Base-by-base conservation (phyloP, 2,888 invertebrate species). In the Coelogynopora nodosa region DNA sequence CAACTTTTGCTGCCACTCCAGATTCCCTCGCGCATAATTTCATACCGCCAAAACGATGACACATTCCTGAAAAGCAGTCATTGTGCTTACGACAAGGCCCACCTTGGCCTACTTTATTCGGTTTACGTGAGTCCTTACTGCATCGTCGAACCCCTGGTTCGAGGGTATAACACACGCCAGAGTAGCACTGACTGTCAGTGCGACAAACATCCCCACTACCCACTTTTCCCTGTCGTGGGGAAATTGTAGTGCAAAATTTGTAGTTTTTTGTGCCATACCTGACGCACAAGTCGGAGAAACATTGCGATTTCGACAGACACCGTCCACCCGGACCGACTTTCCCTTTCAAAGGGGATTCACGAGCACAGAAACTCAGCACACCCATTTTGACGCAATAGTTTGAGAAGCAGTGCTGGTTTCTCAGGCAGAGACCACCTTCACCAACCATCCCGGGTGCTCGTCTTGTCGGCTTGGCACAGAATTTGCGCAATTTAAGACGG, bases 271-370 rank as follows among this genome's bases (percentile, higher is more conserved):
- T 49, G 2, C 31, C 10, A 0, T 31, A 0, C 28, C 27, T 30
- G 26, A 74, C 31, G 49, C 84, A 84, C 30, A 74, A 29, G n/a
- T 49, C 84, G 27, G 84, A 84, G n/a, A 84, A 84, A 85, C 85
- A 85, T 5, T 85, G 28, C 29, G 23, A n/a, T n/a, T 67, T 29
- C 30, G 23, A 26, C 13, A 67, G 67, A 29, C 85, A 85, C 23
- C 85, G 0, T 1, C 85, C 85, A 28, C 85, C 67, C 67, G 67
- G 67, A 13, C 67, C 85, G 23, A 85, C 74, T 67, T 85, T 85
- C 13, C 67, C 67, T 74, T 29, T 31, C 31, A 74, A 28, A 26
- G 67, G 28, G 0, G 67, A n/a, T 74, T 74, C 74, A 10, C 67
- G 31, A 74, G 85, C 26, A 29, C 85, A 85, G 74, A 74, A 85